A percentile compares a stretch with the other conserved stretches of the same genome.
phyloP scores from a whole-genome alignment of 2,797 vertebrate genomes.

The Miichthys miiuy region DNA sequence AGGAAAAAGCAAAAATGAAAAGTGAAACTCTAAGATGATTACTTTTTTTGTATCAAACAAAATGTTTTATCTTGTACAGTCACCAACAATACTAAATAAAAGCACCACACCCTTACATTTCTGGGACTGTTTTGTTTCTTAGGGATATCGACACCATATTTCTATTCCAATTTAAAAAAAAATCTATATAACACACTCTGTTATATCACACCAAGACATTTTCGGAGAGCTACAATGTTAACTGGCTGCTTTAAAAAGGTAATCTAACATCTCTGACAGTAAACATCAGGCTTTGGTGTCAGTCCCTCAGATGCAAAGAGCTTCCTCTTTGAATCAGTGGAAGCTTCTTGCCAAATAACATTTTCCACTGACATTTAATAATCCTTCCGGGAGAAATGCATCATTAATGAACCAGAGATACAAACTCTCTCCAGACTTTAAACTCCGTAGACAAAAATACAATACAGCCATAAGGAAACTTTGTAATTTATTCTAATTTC shows the following conservation, averaged over 20 bases:
- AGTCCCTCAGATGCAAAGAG: slow-evolving; percentile 34
- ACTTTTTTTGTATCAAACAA: background rate
- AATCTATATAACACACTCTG: background rate
- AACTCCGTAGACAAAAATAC: slow-evolving; percentile 1
- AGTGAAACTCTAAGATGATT: background rate
- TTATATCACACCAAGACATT: slow-evolving; percentile 6
- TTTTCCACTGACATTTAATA: slow-evolving; percentile 64
- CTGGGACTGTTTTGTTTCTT: background rate
- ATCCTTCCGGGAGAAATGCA: slow-evolving; percentile 50
- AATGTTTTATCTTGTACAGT: background rate
- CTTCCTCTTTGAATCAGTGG: background rate
- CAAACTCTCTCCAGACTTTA: slow-evolving; percentile 34
- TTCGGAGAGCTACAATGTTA: background rate
- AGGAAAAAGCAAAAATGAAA: background rate
- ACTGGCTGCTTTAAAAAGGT: background rate
- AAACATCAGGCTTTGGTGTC: slow-evolving; percentile 43
- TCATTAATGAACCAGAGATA: slow-evolving; percentile 41
- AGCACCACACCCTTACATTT: background rate
- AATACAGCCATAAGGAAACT: slow-evolving; percentile 30
- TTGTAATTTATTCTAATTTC: slow-evolving; percentile 30
- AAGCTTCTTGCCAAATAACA: slow-evolving; percentile 37
- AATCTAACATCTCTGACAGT: slow-evolving; percentile 24
- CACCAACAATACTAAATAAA: background rate
- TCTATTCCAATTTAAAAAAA: slow-evolving; percentile 6
- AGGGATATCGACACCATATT: background rate